Base-by-base conservation (phyloP, 2,888 invertebrate genomes). In the Ditylenchus weischeri region DNA sequence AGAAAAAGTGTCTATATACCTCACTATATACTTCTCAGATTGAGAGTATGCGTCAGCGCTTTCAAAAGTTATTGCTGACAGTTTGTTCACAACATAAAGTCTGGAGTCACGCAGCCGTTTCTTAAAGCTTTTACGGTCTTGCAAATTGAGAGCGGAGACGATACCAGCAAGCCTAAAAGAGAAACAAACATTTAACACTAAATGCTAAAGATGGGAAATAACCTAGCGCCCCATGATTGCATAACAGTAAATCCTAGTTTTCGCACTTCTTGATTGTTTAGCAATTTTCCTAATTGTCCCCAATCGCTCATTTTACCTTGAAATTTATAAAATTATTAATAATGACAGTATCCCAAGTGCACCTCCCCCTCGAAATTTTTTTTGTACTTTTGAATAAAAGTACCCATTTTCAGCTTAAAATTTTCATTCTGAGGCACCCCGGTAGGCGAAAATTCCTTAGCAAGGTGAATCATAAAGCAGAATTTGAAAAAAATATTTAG, bases 11-110 rank as follows among this genome's bases (percentile, higher is more conserved):
- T 23, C 54, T 6, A 18, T 2, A 11, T 21, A 62, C 62, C 62
- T 38, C 13, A 62, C 18, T n/a, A 76, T 69, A 65, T 70, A 73
- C 54, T 71, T 74, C 69, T 76, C 76, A n/a, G 71, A 89, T 79
- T 90, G 88, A 70, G 90, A 88, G 82, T 91, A 91, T 1, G 89
- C 88, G 15, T 90, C 89, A 72, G 88, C 23, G 49, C 64, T 88
- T 77, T 90, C 89, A 77, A 89, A 85, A 59, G 89, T 88, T 8
- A 90, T 88, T 6, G 89, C 89, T 38, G 89, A 88, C 13, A 43
- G 43, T 43, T 43, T 43, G 15, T 15, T 10, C 69, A 91, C 84
- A 10, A 29, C 35, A 8, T 59, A 18, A 29, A 59, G n/a, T 10
- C 35, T 19, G 10, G 59, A 59, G 59, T 35, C 11, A 43, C 59